A percentile compares a stretch with the other conserved stretches of the same genome.
phyloP scores from a whole-genome alignment of 2,797 vertebrate genomes.

The Agapornis canus region DNA sequence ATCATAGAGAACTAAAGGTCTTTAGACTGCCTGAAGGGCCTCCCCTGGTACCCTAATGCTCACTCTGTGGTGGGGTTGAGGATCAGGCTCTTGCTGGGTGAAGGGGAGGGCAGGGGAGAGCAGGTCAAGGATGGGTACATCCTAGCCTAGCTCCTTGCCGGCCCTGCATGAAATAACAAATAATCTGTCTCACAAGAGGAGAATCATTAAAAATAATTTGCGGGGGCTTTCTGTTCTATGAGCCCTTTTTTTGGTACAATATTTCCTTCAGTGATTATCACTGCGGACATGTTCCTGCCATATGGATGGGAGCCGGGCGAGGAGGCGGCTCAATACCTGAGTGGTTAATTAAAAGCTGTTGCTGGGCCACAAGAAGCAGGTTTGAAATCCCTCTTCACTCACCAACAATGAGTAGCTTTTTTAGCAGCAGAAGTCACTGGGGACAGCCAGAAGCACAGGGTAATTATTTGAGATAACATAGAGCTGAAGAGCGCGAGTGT shows the following conservation, averaged over 20 bases:
- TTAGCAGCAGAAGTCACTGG: slow-evolving; percentile 86
- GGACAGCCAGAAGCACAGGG: slow-evolving; percentile 92
- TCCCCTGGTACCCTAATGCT: slow-evolving; percentile 51
- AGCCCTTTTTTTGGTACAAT: slow-evolving; percentile 89
- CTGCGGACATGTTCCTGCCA: slow-evolving; percentile 90
- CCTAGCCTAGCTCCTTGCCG: slow-evolving; percentile 14
- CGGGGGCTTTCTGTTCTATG: slow-evolving; percentile 87
- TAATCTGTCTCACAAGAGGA: slow-evolving; percentile 85
- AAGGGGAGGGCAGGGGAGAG: slow-evolving; percentile 72
- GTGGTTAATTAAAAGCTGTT: slow-evolving; percentile 99
- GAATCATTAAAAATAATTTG: slow-evolving; percentile 99
- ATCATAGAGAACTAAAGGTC: slow-evolving; percentile 39
- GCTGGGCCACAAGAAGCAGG: slow-evolving; percentile 92
- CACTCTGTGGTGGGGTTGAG: slow-evolving; percentile 27
- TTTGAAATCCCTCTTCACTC: slow-evolving; percentile 91
- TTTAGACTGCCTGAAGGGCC: slow-evolving; percentile 45
- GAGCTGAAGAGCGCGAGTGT: slow-evolving; percentile 79
- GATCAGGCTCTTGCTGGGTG: slow-evolving; percentile 65
- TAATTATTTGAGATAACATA: slow-evolving; percentile 99
- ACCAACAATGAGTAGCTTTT: slow-evolving; percentile 87
- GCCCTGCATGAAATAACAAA: slow-evolving; percentile 85
- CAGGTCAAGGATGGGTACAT: slow-evolving; percentile 79
- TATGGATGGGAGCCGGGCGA: slow-evolving; percentile 92
- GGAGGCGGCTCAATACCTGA: slow-evolving; percentile 94
- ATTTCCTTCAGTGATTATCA: slow-evolving; percentile 92